phyloP scores from a whole-genome alignment of 2,888 invertebrate genomes.

The Dilophus febrilis region DNA sequence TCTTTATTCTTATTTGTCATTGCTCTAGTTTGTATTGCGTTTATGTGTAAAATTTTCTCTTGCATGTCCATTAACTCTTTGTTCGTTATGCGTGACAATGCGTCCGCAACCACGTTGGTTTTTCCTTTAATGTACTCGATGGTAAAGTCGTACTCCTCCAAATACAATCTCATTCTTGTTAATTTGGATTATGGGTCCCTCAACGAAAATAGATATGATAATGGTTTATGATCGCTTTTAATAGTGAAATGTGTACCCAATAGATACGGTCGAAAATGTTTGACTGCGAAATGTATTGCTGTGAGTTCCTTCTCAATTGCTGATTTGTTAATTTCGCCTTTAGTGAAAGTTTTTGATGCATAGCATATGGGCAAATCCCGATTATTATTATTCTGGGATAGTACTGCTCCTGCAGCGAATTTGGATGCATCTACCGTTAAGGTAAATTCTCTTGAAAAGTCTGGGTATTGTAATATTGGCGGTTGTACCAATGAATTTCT shows the following conservation, averaged over 20 bases:
- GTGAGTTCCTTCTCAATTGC: slow-evolving; percentile 14
- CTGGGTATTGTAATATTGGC: slow-evolving; percentile 7
- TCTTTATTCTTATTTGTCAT: too few relatives aligned
- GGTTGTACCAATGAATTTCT: slow-evolving; percentile 4
- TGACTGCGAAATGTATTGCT: slow-evolving; percentile 13
- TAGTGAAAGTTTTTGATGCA: slow-evolving; percentile 13
- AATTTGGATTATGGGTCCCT: slow-evolving; percentile 14
- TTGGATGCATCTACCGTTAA: slow-evolving; percentile 11
- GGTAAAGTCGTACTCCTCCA: slow-evolving; percentile 12
- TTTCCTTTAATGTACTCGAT: slow-evolving; percentile 13
- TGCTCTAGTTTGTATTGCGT: too few relatives aligned
- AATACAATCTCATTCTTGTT: too few relatives aligned
- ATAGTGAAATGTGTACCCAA: slow-evolving; percentile 13
- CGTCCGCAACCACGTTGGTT: slow-evolving; percentile 6
- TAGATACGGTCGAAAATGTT: slow-evolving; percentile 12
- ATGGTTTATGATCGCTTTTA: slow-evolving; percentile 13
- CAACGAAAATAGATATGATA: slow-evolving; percentile 13
- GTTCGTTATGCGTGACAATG: too few relatives aligned
- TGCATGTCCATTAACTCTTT: too few relatives aligned
- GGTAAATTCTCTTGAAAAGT: slow-evolving; percentile 8
- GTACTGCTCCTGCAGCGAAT: slow-evolving; percentile 9
- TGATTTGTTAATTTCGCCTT: slow-evolving; percentile 13
- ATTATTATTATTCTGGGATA: slow-evolving; percentile 6
- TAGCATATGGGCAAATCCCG: slow-evolving; percentile 6
- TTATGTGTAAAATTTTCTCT: too few relatives aligned